Base-by-base conservation (phyloP, 2,888 invertebrate species). In the Sinelater perroti region DNA sequence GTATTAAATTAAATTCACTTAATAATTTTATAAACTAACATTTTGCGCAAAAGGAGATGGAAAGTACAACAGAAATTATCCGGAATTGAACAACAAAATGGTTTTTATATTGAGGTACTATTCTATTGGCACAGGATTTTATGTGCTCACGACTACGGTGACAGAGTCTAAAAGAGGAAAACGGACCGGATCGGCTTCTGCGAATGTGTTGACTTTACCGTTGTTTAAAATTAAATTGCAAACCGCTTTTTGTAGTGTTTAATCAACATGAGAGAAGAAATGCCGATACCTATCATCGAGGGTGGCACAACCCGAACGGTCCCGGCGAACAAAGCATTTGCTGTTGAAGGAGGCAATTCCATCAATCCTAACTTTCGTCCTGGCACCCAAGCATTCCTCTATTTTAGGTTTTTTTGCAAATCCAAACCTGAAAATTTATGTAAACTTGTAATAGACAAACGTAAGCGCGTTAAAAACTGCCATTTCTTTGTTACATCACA, bases 211-310 rank as follows among this genome's bases (percentile, higher is more conserved):
- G 3, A 31, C 11, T 24, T 24, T 8, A 31, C n/a, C 3, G 7
- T 31, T 31, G 6, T 31, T 3, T 6, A 10, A 30, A 49, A 21
- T 40, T 55, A 40, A 31, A 10, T 13, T 7, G 11, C 14, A 1
- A 24, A 13, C 18, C 28, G 14, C 4, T 20, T 21, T 7, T 57
- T 52, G 3, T 6, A 58, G 58, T 58, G 58, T 20, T 21, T 53
- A 8, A 49, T 58, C 3, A 58, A 8, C 7, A 54, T 58, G 2
- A 24, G 14, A 44, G n/a, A 46, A 2, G 58, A 58, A 49, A 21
- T 10, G 13, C 36, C 44, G 10, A 28, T 44, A 10, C 49, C 44
- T n/a, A 26, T 54, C 8, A 54, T 44, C 8, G 6, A 21, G 11
- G 54, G 44, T 11, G 36, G 44, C 10, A 28, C 2, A 8, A 6